Evolutionary conservation across 2,797 vertebrate species (phyloP).

Genomic region (Leptodactylus fallax): DNA sequence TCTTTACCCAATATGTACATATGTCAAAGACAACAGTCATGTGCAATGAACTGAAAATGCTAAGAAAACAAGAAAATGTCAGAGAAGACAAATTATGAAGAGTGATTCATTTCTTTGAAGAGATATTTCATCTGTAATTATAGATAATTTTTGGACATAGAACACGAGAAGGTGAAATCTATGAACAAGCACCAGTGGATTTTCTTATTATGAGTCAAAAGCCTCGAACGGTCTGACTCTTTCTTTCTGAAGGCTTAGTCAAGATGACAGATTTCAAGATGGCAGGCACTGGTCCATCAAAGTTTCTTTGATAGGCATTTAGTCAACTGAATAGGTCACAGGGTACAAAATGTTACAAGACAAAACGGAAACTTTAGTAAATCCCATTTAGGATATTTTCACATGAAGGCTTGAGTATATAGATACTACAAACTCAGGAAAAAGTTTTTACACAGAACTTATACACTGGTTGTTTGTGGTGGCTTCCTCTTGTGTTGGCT

Average conservation of each 20-base stretch:
- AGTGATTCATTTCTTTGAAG: neutral
- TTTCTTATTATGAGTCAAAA: neutral
- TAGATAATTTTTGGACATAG: neutral
- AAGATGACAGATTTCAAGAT: neutral
- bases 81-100: neutral
- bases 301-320: no score
- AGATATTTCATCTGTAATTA: neutral
- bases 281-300: neutral
- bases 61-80: neutral
- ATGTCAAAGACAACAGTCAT: neutral
- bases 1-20: slow-evolving; percentile 9
- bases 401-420: no score
- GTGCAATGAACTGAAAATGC: neutral
- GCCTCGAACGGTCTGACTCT: no score
- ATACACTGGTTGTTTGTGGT: no score
- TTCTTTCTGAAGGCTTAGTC: no score
- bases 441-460: no score
- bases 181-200: neutral
- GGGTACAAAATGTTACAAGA: no score
- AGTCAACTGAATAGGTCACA: no score
- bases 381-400: no score
- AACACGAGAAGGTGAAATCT: neutral
- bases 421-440: no score
- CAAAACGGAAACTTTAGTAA: no score
- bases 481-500: no score